Conservation (phyloP, 2,797 vertebrate species). For the Hypotaenidia okinawae region DNA sequence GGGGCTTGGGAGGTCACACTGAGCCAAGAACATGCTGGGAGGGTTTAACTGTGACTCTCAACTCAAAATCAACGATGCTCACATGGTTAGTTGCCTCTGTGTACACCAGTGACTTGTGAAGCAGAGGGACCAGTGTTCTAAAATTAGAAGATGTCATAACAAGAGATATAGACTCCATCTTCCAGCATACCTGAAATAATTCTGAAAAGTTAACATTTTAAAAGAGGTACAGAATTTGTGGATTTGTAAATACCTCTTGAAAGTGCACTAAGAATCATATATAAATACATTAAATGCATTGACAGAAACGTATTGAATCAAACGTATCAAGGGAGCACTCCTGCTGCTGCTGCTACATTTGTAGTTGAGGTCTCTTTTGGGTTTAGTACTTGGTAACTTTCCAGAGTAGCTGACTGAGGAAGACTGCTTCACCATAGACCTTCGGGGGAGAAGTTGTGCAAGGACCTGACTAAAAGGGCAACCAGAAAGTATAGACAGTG, state of each 20-base stretch:
- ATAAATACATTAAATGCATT: not conserved
- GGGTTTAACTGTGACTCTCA: not conserved
- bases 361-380: not conserved
- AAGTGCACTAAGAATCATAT: not conserved
- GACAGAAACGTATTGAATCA: not conserved
- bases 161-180: rapidly evolving
- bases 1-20: rapidly evolving
- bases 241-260: not conserved
- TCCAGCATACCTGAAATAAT: not conserved
- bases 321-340: not conserved
- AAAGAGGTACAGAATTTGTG: not conserved
- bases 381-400: not conserved
- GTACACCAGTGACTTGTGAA: not conserved
- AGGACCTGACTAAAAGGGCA: not conserved
- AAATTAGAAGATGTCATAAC: not conserved
- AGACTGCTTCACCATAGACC: not conserved
- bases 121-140: not conserved
- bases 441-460: not conserved
- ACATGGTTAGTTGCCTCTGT: not conserved
- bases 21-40: not conserved
- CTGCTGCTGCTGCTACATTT: not conserved
- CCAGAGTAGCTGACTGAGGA: not conserved
- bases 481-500: not conserved
- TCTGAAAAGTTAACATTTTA: not conserved
- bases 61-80: not conserved